Base-by-base conservation (phyloP, 1,140 invertebrate genomes). In the Drosophila arizonae region DNA sequence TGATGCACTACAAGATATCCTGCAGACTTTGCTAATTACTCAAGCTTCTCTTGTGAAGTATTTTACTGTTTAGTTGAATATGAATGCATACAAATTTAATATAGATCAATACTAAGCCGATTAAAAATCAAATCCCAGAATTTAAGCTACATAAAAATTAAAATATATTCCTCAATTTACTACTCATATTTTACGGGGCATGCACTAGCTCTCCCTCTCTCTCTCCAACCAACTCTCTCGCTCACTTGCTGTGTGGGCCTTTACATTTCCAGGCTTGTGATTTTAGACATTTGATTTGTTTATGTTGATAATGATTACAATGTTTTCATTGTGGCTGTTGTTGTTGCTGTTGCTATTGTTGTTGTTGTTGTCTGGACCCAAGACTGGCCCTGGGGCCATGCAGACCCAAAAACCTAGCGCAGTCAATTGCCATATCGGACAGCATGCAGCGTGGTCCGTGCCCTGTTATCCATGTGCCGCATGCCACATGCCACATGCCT, bases 261-360 rank as follows among this genome's bases (percentile, higher is more conserved):
- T 72, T 58, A 54, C 62, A 71, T 62, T 71, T 33, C 36, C 45
- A 30, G 15, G 60, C 46, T 66, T 66, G 54, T 56, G 45, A 72
- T 68, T 60, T 69, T 30, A 56, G 55, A 79, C 67, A 67, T 73
- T 71, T 87, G 82, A 86, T 86, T 87, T 87, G 79, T 82, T 81
- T 82, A 87, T 73, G 82, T 78, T 86, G 82, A 86, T 86, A 86
- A 86, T 81, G 82, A 86, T 87, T 87, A 81, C 75, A 87, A 86
- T 81, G 79, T 81, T 67, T 68, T 81, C 15, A 70, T 54, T 46
- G 43, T 46, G 6, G 43, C 17, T 9, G 21, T 3, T 24, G 21
- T 24, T 1, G 36, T 36, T 85, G 73, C 17, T 17, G 43, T 46
- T 9, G 73, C 17, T 17, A 15, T 46, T 9, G 36, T 10, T 85